Evolutionary conservation across 2,797 vertebrate genomes (phyloP).

Genomic region (Diceros bicornis): DNA sequence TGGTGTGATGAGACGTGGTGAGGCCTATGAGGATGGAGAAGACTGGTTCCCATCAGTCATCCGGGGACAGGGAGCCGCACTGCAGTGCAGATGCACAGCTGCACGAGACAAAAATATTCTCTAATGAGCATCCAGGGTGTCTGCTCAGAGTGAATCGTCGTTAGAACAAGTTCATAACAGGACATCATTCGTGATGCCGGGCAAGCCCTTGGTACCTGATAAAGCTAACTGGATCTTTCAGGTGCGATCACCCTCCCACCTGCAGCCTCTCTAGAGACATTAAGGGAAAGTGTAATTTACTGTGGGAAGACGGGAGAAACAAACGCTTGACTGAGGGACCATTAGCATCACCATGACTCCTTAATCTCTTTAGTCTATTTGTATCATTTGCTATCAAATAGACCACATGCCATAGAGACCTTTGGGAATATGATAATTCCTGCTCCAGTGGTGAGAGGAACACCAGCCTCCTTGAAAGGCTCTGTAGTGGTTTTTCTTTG

Average conservation of each 20-base stretch:
- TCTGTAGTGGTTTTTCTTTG: background rate
- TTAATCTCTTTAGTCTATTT: background rate
- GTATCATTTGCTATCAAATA: background rate
- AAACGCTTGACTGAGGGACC: background rate
- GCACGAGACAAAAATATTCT: background rate
- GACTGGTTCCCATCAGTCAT: background rate
- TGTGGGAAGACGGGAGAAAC: background rate
- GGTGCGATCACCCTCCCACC: background rate
- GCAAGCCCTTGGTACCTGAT: background rate
- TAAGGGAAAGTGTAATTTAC: background rate
- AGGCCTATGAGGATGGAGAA: background rate
- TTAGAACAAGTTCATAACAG: background rate
- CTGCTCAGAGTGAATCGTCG: background rate
- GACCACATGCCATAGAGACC: background rate
- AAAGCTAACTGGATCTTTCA: background rate
- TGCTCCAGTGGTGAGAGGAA: background rate
- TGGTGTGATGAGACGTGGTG: background rate
- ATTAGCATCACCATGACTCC: background rate
- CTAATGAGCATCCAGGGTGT: background rate
- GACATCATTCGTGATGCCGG: background rate
- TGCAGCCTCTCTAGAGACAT: rapidly evolving
- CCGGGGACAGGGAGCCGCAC: background rate
- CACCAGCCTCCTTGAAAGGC: background rate
- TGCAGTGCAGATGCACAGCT: background rate
- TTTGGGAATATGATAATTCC: background rate